Evolutionary conservation across 1,140 invertebrate species (phyloP).

Genomic region (Cyphomyrmex costatus): DNA sequence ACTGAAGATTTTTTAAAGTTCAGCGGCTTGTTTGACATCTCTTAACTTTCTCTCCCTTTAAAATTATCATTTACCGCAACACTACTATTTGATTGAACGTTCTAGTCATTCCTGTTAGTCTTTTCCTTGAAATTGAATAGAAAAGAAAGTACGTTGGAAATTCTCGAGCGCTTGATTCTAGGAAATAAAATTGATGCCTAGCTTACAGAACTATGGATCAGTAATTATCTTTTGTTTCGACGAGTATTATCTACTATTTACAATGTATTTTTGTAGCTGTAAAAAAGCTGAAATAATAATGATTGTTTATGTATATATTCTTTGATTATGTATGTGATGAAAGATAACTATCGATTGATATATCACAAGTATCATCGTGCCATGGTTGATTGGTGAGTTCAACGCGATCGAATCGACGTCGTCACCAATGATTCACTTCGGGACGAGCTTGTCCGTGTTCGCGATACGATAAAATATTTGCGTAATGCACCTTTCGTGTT

Average conservation of each 20-base stretch:
- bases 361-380: slow-evolving; percentile 18
- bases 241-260: neutral
- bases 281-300: neutral
- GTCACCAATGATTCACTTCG: slow-evolving; percentile 1
- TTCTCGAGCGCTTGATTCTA: neutral
- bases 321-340: neutral
- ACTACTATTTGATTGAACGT: neutral
- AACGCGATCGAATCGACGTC: neutral
- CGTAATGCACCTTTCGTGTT: slow-evolving; percentile 25
- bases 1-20: neutral
- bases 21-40: neutral
- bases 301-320: neutral
- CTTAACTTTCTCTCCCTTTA: neutral
- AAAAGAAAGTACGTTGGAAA: neutral
- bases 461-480: neutral
- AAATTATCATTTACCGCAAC: neutral
- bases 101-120: neutral
- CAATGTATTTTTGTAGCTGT: neutral
- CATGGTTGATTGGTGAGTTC: neutral
- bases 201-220: slow-evolving; percentile 3
- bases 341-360: neutral
- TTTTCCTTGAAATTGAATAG: neutral
- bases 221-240: neutral
- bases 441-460: neutral
- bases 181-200: neutral